Evolutionary conservation across 2,113 vertebrate genomes (phyloP).

Genomic region (Ochotona curzoniae): DNA sequence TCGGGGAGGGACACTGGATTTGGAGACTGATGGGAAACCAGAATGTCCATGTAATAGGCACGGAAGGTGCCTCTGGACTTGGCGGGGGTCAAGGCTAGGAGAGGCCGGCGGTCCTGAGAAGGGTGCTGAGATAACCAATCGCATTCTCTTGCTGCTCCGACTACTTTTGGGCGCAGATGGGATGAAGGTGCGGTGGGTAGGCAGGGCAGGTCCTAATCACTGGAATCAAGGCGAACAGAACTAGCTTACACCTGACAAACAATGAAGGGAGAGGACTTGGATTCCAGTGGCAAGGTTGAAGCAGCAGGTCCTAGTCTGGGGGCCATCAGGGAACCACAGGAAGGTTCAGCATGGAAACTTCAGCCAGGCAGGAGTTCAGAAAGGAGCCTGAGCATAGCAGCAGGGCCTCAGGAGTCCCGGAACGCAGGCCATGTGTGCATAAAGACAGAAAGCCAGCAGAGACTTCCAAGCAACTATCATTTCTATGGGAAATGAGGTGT

Average conservation of each 20-base stretch:
- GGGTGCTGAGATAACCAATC: background rate
- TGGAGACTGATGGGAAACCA: fast-evolving
- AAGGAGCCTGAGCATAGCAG: too few relatives aligned
- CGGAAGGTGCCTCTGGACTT: fast-evolving
- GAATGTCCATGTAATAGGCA: fast-evolving
- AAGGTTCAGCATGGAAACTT: background rate
- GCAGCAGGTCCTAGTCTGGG: too few relatives aligned
- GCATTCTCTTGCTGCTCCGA: fast-evolving
- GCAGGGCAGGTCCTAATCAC: background rate
- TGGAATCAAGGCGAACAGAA: background rate
- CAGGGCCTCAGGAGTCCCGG: too few relatives aligned
- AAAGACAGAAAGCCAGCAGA: too few relatives aligned
- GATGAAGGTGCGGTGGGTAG: fast-evolving
- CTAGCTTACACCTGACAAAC: background rate
- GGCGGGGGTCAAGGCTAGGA: too few relatives aligned
- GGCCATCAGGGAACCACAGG: background rate
- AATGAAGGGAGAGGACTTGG: background rate
- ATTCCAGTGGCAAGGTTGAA: too few relatives aligned
- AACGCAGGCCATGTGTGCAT: too few relatives aligned
- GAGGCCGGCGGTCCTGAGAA: background rate
- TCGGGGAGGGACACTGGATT: background rate
- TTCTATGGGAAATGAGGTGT: too few relatives aligned
- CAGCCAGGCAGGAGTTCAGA: fast-evolving
- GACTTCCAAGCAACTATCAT: too few relatives aligned
- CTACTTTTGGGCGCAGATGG: background rate